A percentile compares a stretch with the other conserved stretches of the same genome.
These are phyloP conservation scores for Gasteruption jaculator DNA, from an alignment of 2,888 invertebrate genomes.

Conservation along the genomic window DNA sequence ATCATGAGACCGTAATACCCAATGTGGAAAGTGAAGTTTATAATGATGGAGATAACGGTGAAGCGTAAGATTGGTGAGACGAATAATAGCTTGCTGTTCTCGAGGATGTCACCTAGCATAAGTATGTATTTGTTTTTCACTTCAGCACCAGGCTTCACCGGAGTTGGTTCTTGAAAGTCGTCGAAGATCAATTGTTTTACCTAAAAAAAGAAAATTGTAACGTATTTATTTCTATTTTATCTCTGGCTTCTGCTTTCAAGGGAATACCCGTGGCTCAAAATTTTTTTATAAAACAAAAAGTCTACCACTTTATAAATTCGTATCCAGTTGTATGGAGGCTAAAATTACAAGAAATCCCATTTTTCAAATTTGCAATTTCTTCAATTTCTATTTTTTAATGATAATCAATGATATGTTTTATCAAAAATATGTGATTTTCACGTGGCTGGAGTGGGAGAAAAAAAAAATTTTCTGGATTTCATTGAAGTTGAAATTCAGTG, in stretches of 20 bases:
- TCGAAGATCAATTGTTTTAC: conserved; percentile 50
- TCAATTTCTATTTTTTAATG: too few species aligned
- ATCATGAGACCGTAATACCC: conserved; percentile 94
- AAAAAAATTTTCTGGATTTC: background rate
- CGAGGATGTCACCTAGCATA: conserved; percentile 73
- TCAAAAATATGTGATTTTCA: too few species aligned
- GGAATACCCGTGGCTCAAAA: too few species aligned
- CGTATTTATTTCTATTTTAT: background rate
- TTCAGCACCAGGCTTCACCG: conserved; percentile 47
- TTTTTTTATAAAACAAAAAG: too few species aligned
- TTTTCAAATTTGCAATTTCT: too few species aligned
- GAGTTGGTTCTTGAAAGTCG: conserved; percentile 37
- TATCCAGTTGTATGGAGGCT: too few species aligned
- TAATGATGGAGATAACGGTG: conserved; percentile 78
- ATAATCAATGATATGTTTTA: too few species aligned
- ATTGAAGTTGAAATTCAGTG: too few species aligned
- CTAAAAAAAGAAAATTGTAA: conserved; percentile 26
- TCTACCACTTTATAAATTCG: too few species aligned
- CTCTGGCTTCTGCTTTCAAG: background rate
- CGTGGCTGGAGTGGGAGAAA: too few species aligned
- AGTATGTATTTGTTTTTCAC: conserved; percentile 60
- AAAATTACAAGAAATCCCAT: too few species aligned
- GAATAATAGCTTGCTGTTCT: conserved; percentile 79
- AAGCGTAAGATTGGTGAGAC: conserved; percentile 77
- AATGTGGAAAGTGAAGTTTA: conserved; percentile 91